Evolutionary conservation across 2,888 invertebrate species (phyloP).

Genomic region (Achlya flavicornis): DNA sequence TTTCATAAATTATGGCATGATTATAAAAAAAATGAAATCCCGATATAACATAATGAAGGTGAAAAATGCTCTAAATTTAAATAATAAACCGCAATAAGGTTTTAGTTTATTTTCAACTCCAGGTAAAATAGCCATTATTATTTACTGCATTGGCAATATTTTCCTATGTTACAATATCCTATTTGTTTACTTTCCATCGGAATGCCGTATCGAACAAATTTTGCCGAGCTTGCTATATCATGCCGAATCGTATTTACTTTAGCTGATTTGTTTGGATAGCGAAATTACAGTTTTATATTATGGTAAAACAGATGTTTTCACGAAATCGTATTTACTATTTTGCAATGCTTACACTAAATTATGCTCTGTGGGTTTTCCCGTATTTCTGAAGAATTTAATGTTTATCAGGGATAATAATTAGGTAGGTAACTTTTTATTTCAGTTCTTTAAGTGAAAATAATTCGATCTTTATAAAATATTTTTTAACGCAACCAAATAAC

Average conservation of each 20-base stretch:
- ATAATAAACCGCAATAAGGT: too few species aligned
- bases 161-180: conserved; percentile 12
- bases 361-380: background rate
- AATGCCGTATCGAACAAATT: conserved; percentile 35
- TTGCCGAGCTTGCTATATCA: conserved; percentile 34
- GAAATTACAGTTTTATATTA: conserved; percentile 26
- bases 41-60: too few species aligned
- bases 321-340: background rate
- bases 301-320: conserved; percentile 20
- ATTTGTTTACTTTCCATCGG: conserved; percentile 37
- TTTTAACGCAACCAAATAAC: too few species aligned
- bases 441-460: too few species aligned
- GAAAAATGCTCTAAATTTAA: too few species aligned
- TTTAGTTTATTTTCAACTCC: too few species aligned
- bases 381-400: too few species aligned
- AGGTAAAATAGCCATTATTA: background rate
- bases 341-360: background rate
- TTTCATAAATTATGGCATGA: too few species aligned
- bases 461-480: too few species aligned
- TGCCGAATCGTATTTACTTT: conserved; percentile 30
- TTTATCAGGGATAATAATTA: too few species aligned
- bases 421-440: too few species aligned
- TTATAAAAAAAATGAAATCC: too few species aligned
- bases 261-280: conserved; percentile 33
- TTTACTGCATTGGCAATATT: background rate